These are phyloP conservation scores for Brotula barbata DNA, from an alignment of 2,797 vertebrate species.

Conservation along the genomic window DNA sequence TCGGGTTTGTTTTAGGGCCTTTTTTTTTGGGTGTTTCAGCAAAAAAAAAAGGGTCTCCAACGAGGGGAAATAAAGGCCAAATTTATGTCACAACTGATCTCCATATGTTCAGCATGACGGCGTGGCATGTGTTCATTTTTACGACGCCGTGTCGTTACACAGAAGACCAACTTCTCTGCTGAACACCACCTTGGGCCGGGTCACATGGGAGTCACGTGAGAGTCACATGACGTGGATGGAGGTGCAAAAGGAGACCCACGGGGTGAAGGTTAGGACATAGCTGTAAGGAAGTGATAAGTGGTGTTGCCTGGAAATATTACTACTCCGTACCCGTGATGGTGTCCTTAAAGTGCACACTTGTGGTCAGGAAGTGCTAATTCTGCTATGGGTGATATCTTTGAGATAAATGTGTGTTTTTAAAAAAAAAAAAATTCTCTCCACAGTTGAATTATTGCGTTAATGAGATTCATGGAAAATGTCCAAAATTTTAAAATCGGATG, in stretches of 20 bases:
- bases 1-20: slow-evolving; percentile 56
- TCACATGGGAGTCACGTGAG: too few species aligned
- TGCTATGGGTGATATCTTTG: neutral
- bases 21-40: slow-evolving; percentile 61
- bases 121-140: slow-evolving; percentile 25
- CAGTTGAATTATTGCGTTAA: slow-evolving; percentile 10
- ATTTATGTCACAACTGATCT: slow-evolving; percentile 49
- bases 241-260: too few species aligned
- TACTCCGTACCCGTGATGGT: neutral
- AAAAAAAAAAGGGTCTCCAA: slow-evolving; percentile 31
- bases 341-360: slow-evolving; percentile 1
- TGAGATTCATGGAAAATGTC: too few species aligned
- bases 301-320: too few species aligned
- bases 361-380: slow-evolving; percentile 20
- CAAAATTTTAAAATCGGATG: too few species aligned
- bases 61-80: slow-evolving; percentile 46
- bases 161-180: too few species aligned
- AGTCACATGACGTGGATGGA: too few species aligned
- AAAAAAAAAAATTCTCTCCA: neutral
- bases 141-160: too few species aligned
- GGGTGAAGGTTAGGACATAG: too few species aligned
- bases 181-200: too few species aligned
- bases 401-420: slow-evolving; percentile 4
- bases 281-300: too few species aligned
- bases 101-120: slow-evolving; percentile 33